Evolutionary conservation across 1,140 invertebrate genomes (phyloP).

Genomic region (Sweltsa coloradensis): DNA sequence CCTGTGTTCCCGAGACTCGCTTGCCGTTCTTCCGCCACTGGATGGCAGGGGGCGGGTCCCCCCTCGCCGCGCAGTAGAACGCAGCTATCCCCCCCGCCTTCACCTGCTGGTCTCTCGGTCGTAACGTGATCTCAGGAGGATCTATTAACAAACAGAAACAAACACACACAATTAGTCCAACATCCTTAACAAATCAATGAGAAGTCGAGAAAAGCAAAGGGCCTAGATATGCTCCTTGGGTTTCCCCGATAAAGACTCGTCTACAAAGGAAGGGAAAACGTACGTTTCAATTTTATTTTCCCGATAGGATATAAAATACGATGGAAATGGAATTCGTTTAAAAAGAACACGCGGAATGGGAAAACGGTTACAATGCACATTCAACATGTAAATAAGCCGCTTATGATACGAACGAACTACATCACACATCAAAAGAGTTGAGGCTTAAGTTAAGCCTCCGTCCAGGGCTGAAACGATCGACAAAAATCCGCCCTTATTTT

Average conservation of each 20-base stretch:
- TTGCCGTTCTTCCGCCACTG: slow-evolving; percentile 86
- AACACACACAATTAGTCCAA: not conserved
- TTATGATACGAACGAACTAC: too few relatives aligned
- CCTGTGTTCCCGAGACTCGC: slow-evolving; percentile 48
- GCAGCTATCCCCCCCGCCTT: slow-evolving; percentile 80
- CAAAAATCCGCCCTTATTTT: too few relatives aligned
- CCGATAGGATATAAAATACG: not conserved
- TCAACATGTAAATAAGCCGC: too few relatives aligned
- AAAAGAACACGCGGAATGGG: too few relatives aligned
- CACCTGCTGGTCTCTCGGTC: slow-evolving; percentile 76
- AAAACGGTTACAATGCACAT: too few relatives aligned
- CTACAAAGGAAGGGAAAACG: not conserved
- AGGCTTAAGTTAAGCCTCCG: too few relatives aligned
- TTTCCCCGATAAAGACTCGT: not conserved
- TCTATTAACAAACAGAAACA: slow-evolving; percentile 46
- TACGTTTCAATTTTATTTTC: not conserved
- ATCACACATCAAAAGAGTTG: too few relatives aligned
- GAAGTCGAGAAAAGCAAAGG: too few relatives aligned
- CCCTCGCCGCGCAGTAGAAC: slow-evolving; percentile 88
- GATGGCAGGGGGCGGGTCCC: slow-evolving; percentile 77
- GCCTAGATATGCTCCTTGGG: not conserved
- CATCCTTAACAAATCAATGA: not conserved
- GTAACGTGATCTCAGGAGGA: slow-evolving; percentile 79
- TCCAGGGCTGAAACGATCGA: too few relatives aligned
- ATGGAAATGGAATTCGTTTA: not conserved